These are phyloP conservation scores for Spilogale gracilis DNA, from an alignment of 2,113 vertebrate genomes.

Conservation along the genomic window DNA sequence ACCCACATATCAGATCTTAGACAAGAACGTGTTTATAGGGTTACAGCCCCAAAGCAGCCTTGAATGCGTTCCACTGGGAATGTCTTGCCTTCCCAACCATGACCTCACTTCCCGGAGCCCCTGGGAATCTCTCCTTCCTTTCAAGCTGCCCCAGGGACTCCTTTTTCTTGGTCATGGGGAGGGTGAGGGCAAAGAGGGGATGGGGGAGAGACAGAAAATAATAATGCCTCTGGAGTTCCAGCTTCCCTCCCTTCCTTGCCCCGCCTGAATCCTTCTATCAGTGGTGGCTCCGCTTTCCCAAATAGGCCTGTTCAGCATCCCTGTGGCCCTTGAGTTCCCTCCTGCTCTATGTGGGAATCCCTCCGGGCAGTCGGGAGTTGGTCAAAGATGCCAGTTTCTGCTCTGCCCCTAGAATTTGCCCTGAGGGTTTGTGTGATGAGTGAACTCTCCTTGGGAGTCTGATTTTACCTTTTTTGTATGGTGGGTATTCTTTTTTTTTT, in stretches of 20 bases:
- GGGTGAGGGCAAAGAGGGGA: not conserved
- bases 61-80: not conserved
- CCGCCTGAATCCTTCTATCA: not conserved
- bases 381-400: not conserved
- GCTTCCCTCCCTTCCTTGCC: not conserved
- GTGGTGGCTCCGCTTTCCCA: not conserved
- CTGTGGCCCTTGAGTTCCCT: not conserved
- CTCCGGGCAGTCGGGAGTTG: not conserved
- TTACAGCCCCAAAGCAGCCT: not conserved
- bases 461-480: not conserved
- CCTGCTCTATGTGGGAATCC: not conserved
- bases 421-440: not conserved
- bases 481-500: no score
- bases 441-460: not conserved
- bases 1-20: not conserved
- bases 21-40: constrained; percentile 23
- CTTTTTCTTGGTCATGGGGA: not conserved
- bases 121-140: not conserved
- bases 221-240: not conserved
- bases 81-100: not conserved
- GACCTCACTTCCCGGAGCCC: not conserved
- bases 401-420: not conserved
- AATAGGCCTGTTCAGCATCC: not conserved
- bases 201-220: not conserved
- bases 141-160: not conserved